phyloP scores from a whole-genome alignment of 2,888 invertebrate genomes.

The Acrocyrtus sp. region DNA sequence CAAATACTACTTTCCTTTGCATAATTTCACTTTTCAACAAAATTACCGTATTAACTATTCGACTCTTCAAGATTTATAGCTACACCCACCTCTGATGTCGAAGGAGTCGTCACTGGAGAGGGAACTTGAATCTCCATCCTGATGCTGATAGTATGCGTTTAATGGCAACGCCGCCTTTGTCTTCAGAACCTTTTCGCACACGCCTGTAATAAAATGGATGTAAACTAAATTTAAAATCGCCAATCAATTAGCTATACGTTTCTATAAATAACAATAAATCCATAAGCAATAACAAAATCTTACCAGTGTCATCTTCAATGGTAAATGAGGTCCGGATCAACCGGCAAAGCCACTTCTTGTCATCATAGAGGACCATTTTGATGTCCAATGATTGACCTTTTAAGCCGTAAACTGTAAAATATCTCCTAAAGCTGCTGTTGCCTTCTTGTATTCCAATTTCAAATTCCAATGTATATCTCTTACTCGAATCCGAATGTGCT shows the following conservation, averaged over 20 bases:
- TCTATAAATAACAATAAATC: not conserved
- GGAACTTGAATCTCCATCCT: constrained; percentile 57
- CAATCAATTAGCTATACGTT: not conserved
- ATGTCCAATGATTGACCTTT: not conserved
- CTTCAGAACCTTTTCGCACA: constrained; percentile 62
- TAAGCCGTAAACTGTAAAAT: not conserved
- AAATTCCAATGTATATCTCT: no score
- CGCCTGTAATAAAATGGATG: constrained; percentile 43
- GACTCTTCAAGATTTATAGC: no score
- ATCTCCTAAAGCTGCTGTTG: no score
- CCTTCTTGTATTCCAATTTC: no score
- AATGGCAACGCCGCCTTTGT: constrained; percentile 54
- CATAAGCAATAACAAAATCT: constrained; percentile 8
- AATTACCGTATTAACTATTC: no score
- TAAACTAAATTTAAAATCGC: not conserved
- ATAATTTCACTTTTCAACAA: no score
- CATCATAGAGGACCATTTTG: constrained; percentile 92
- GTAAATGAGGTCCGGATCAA: constrained; percentile 95
- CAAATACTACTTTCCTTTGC: no score
- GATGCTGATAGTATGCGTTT: constrained; percentile 49
- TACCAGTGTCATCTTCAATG: constrained; percentile 91
- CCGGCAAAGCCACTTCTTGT: constrained; percentile 90
- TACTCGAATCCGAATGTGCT: no score
- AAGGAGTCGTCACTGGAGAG: constrained; percentile 61
- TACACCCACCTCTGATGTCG: constrained; percentile 62